phyloP scores from a whole-genome alignment of 2,888 invertebrate genomes.

The Eucera pruinosa region DNA sequence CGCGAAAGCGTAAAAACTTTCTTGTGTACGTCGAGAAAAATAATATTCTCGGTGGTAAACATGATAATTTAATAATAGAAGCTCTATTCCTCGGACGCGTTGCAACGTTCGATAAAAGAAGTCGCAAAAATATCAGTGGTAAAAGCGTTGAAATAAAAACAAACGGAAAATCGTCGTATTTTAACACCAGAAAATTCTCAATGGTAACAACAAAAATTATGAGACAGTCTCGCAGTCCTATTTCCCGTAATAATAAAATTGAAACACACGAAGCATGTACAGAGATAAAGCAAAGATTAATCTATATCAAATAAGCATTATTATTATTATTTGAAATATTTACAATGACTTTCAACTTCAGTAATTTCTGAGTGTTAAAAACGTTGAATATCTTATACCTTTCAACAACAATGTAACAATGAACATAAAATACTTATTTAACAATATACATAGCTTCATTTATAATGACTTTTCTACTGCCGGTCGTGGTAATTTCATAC shows the following conservation, averaged over 20 bases:
- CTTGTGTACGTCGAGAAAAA: not conserved
- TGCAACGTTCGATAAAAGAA: not conserved
- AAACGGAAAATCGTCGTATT: constrained; percentile 17
- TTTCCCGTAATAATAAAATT: constrained; percentile 39
- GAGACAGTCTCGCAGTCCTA: constrained; percentile 13
- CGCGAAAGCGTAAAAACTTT: not conserved
- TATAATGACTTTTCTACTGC: no score
- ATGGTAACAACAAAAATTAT: constrained; percentile 29
- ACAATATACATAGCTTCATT: no score
- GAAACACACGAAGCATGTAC: constrained; percentile 2
- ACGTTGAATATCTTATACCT: no score
- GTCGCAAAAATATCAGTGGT: not conserved
- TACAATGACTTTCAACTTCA: not conserved
- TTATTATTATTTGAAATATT: constrained; percentile 22
- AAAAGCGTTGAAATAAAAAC: not conserved
- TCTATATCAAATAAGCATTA: constrained; percentile 2
- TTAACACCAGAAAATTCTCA: constrained; percentile 13
- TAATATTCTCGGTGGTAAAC: not conserved
- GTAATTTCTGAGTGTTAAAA: no score
- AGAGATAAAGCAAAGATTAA: constrained; percentile 11
- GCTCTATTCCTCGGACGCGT: not conserved
- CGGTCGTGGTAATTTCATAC: no score
- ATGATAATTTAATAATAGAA: not conserved
- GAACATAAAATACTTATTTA: no score
- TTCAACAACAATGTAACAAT: no score